Evolutionary conservation across 2,797 vertebrate genomes (phyloP).

Genomic region (Chelon labrosus): DNA sequence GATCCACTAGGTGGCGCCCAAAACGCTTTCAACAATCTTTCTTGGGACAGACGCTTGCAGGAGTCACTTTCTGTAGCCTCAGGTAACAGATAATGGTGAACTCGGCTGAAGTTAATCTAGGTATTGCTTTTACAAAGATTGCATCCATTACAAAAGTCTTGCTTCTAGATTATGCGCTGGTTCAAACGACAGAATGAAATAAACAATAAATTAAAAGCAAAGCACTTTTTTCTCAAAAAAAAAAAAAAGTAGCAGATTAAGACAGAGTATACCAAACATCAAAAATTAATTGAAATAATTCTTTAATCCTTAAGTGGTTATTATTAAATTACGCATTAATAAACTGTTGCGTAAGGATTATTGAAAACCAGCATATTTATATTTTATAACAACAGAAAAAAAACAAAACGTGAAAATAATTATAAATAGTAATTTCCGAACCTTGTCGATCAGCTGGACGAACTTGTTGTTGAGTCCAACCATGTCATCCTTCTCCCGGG

Average conservation of each 20-base stretch:
- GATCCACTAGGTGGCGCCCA: constrained; percentile 47
- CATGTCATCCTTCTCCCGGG: constrained; percentile 78
- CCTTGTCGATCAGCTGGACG: constrained; percentile 79
- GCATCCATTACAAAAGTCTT: neutral
- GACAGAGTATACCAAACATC: neutral
- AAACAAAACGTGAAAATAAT: neutral
- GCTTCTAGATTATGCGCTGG: neutral
- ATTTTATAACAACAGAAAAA: too few species aligned
- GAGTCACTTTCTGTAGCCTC: constrained; percentile 30
- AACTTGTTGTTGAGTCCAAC: constrained; percentile 83
- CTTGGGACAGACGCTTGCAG: too few species aligned
- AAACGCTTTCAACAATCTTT: neutral
- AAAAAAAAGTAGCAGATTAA: neutral
- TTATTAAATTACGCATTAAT: too few species aligned
- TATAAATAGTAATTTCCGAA: constrained; percentile 22
- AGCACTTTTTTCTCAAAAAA: too few species aligned
- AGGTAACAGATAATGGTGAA: constrained; percentile 2
- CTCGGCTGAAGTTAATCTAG: neutral
- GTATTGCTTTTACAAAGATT: neutral
- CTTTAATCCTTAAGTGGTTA: too few species aligned
- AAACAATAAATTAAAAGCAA: neutral
- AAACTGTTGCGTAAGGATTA: too few species aligned
- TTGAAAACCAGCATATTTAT: too few species aligned
- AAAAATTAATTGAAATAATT: too few species aligned
- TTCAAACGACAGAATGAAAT: neutral